Evolutionary conservation across 2,113 vertebrate species (phyloP), one percentile per base, ranked within the genome.

Genomic region (Hyla sarda): DNA sequence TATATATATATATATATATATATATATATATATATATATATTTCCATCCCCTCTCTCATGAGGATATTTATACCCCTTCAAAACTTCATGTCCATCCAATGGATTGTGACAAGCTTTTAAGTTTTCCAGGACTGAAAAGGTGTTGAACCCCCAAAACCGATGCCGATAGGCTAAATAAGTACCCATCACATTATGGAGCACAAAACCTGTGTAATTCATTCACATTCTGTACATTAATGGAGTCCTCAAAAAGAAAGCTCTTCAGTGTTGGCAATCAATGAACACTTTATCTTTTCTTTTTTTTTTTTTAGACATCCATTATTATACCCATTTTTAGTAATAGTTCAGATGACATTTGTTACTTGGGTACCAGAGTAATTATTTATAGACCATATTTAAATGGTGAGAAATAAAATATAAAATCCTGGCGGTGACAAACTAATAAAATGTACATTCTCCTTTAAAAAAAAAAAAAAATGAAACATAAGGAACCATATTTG

Each of bases 401-500:
- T 84, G 77, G 25, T 92, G 94, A 94, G 90, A 92, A 92, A 92
- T 92, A 93, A 90, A 91, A 91, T n/a, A 91, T 91, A 92, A 92
- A 92, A 93, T 91, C 90, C 92, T 94, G 94, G 92, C 93, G 95
- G 93, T 96, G 95, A 96, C 92, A 93, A 96, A 96, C 91, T 93
- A 92, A 91, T 91, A 94, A 95, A 94, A 94, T 95, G 94, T 87
- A 95, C 91, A 95, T 96, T 97, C 94, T 96, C 94, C 95, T 95
- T 91, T 95, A 93, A 95, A 95, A 93, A 94, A 94, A 95, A 94
- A 94, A 97, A 95, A 93, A 92, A 92, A 95, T 95, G 94, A 94
- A 94, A 96, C 96, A 96, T 60, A 86, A 69, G 12, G 30, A 97
- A 96, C 92, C 92, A 95, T 96, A 94, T 95, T 96, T 93, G 96